A percentile compares a stretch with the other conserved stretches of the same genome.
phyloP scores from a whole-genome alignment of 23 tunicate species.

The Botrylloides violaceus region DNA sequence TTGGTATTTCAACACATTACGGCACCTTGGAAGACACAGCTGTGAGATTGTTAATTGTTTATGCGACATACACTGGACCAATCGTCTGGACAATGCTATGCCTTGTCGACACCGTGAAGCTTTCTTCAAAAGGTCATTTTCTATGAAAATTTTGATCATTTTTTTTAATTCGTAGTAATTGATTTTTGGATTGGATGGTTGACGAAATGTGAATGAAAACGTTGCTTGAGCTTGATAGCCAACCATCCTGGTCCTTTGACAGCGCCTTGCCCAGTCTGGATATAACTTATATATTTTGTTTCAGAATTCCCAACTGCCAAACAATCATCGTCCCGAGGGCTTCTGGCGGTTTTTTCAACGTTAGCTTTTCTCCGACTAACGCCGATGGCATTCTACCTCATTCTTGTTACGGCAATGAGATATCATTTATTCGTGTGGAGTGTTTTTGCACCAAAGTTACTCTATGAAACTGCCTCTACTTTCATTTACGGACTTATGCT shows the following conservation, averaged over 20 bases:
- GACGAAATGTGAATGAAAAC: too few relatives aligned
- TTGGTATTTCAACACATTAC: constrained; percentile 61
- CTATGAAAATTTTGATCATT: too few relatives aligned
- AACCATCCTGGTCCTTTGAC: too few relatives aligned
- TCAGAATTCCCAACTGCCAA: constrained; percentile 1
- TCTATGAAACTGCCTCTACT: constrained; percentile 65
- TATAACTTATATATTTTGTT: not conserved
- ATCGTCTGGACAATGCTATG: constrained; percentile 64
- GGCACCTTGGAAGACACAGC: constrained; percentile 33
- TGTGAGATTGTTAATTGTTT: constrained; percentile 34
- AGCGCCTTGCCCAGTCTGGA: not conserved
- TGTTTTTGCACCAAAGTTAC: constrained; percentile 84
- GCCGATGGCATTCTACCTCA: constrained; percentile 47
- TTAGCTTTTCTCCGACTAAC: constrained; percentile 40
- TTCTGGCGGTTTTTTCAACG: constrained; percentile 33
- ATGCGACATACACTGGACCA: constrained; percentile 73
- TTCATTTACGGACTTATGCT: constrained; percentile 29
- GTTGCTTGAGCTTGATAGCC: too few relatives aligned
- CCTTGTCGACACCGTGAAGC: constrained; percentile 34
- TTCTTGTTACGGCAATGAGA: constrained; percentile 56
- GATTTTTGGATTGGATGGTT: too few relatives aligned
- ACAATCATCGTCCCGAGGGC: not conserved
- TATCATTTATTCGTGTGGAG: constrained; percentile 90
- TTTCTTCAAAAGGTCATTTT: not conserved
- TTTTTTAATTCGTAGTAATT: too few relatives aligned